These are phyloP conservation scores for Enteromius treurensis DNA, from an alignment of 2,797 vertebrate genomes.

Conservation along the genomic window DNA sequence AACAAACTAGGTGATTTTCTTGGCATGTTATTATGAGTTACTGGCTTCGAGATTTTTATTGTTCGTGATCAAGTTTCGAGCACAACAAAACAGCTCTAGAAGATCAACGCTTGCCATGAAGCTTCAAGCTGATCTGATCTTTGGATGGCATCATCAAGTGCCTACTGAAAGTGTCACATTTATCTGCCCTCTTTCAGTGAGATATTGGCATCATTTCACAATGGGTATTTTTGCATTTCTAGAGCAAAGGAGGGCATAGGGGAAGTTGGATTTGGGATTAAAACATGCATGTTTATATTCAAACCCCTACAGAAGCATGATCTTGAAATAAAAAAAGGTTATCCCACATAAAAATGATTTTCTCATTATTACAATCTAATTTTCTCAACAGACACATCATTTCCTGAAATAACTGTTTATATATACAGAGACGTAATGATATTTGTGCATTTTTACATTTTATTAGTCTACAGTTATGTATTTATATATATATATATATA, in stretches of 20 bases:
- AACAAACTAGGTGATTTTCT: conserved; percentile 10
- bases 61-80: conserved; percentile 20
- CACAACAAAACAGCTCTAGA: background rate
- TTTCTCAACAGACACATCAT: background rate
- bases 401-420: background rate
- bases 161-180: background rate
- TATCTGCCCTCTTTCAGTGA: background rate
- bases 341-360: background rate
- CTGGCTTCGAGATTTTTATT: background rate
- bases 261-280: background rate
- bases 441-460: background rate
- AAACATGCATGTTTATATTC: background rate
- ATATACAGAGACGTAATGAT: background rate
- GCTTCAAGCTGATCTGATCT: background rate
- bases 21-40: conserved; percentile 29
- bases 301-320: background rate
- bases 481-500: too few species aligned
- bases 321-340: background rate
- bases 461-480: background rate
- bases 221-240: conserved; percentile 9
- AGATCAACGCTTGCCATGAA: conserved; percentile 17
- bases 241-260: background rate
- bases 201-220: conserved; percentile 10
- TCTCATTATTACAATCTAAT: background rate
- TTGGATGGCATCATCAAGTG: background rate